Base-by-base conservation (phyloP, 2,113 vertebrate genomes). In the Myrmecobius fasciatus region DNA sequence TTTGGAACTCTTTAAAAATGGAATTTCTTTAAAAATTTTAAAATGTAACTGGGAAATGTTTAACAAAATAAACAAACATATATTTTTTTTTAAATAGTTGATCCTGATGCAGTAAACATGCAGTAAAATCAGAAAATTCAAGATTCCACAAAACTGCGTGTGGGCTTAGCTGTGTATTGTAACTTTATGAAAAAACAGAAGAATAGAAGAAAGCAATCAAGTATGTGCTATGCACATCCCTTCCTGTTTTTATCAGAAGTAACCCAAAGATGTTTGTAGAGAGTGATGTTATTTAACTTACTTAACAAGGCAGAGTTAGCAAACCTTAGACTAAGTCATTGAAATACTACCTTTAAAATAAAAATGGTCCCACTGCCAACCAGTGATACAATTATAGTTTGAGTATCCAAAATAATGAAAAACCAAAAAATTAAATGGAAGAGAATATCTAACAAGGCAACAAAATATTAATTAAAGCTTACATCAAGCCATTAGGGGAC, bases 391-490 rank as follows among this genome's bases (percentile, higher is more conserved):
- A 3, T 46, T 25, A 51, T 89, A 49, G 90, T 36, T 54, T 25
- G 47, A 67, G 20, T 92, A 36, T 53, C 43, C 91, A 91, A 95
- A 94, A 31, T 90, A 54, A 0, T 53, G 91, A 25, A 28, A 52
- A n/a, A 75, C 90, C 53, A 94, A 92, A 94, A 91, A 95, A 91
- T 90, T 22, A 89, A 94, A 54, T 24, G 8, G 31, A 89, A 91
- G 89, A 92, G 93, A 96, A 92, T 52, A 26, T 3, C 47, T 0
- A 90, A 4, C 24, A 91, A 92, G 31, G 12, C 1, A 92, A 89
- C 20, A 91, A 91, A 93, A 54, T n/a, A 43, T 47, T 94, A 96
- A 94, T 47, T 51, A 83, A 93, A 94, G 51, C 83, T 93, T 91
- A 89, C 89, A 56, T 60, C 52, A 1, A 91, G 91, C 49, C 28